Percentiles rank a stretch among this genome's conserved stretches.
These are phyloP conservation scores for Dyspetes luteomarginatus DNA, from an alignment of 2,888 invertebrate species.

Conservation along the genomic window DNA sequence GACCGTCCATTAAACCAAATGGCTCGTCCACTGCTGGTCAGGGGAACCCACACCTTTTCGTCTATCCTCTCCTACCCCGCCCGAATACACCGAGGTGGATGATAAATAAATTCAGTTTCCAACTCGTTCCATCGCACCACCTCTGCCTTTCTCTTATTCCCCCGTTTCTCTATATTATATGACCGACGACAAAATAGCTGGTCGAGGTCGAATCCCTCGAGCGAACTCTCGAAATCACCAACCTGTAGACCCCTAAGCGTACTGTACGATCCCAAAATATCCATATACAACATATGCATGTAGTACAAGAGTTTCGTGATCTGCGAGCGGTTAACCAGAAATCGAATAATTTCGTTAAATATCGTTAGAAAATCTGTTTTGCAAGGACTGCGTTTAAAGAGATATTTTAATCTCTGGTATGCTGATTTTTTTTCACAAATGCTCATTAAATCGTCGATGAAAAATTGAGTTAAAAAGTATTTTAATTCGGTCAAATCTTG, in stretches of 20 bases:
- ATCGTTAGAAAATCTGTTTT: background rate
- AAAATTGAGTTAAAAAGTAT: no score
- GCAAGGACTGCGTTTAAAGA: background rate
- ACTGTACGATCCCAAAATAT: background rate
- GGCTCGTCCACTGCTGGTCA: constrained; percentile 57
- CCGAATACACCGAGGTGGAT: constrained; percentile 30
- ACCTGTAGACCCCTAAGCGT: constrained; percentile 42
- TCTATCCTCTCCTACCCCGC: background rate
- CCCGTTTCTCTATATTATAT: constrained; percentile 1
- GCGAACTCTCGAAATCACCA: constrained; percentile 47
- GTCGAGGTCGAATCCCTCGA: constrained; percentile 11
- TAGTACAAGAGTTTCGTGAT: background rate
- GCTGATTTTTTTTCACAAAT: no score
- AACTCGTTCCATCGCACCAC: constrained; percentile 12
- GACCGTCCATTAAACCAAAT: constrained; percentile 66
- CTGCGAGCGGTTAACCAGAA: background rate
- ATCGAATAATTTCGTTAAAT: constrained; percentile 1
- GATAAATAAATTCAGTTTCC: constrained; percentile 59
- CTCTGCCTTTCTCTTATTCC: constrained; percentile 11
- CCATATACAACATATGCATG: background rate
- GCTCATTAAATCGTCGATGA: no score
- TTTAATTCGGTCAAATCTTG: no score
- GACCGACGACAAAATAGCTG: background rate
- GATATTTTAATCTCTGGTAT: background rate
- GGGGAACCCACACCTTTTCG: constrained; percentile 21